Conservation (phyloP, 1,140 invertebrate species). For the Limonius californicus region DNA sequence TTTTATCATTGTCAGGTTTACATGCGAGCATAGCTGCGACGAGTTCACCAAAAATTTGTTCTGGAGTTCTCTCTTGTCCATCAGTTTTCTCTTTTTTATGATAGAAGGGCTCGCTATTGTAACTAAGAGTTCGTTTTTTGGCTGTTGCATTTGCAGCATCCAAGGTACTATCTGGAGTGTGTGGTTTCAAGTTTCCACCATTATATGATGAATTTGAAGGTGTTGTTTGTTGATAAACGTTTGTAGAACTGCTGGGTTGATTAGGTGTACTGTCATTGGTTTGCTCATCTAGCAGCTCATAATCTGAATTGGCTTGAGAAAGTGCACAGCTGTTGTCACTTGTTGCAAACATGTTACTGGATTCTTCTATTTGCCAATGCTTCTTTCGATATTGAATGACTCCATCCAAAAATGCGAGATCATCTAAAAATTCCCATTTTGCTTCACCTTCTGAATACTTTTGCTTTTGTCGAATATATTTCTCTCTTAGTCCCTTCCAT, state of each 20-base stretch:
- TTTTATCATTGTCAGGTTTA: constrained; percentile 34
- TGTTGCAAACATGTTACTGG: constrained; percentile 6
- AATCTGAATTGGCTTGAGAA: constrained; percentile 2
- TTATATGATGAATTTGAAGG: background rate
- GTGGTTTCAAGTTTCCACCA: background rate
- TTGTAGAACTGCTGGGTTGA: constrained; percentile 7
- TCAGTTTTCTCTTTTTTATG: constrained; percentile 23
- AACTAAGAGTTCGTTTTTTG: constrained; percentile 22
- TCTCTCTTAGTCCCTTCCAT: constrained; percentile 38
- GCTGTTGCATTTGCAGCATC: background rate
- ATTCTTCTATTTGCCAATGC: constrained; percentile 17
- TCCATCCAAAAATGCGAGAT: constrained; percentile 32
- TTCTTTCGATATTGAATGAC: constrained; percentile 36
- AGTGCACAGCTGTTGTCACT: constrained; percentile 1
- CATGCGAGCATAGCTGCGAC: constrained; percentile 32
- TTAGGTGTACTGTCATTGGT: constrained; percentile 1
- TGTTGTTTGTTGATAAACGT: background rate
- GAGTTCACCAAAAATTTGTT: constrained; percentile 36
- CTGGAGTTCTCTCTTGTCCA: constrained; percentile 25
- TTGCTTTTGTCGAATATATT: constrained; percentile 37
- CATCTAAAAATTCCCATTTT: constrained; percentile 37
- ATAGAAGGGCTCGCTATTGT: constrained; percentile 20
- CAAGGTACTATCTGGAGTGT: constrained; percentile 11
- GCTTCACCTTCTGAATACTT: constrained; percentile 32
- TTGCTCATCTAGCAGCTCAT: background rate